Evolutionary conservation across 2,888 invertebrate species (phyloP), one percentile per base, ranked within the genome.

Genomic region (Drosophila nr. perissopoda): DNA sequence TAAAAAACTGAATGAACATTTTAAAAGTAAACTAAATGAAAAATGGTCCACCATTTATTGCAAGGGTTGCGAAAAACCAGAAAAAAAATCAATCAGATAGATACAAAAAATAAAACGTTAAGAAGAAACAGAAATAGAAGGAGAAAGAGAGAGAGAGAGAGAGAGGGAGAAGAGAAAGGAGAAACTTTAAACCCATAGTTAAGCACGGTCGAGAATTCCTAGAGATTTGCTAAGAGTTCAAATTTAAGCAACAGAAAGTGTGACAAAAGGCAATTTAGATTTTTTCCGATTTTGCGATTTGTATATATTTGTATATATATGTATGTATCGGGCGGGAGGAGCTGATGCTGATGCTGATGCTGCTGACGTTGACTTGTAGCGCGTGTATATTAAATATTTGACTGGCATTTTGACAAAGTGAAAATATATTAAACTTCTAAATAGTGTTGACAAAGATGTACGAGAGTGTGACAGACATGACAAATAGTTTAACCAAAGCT

Each of bases 401-500:
- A 83, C 70, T 64, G 73, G 73, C 78, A 64, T 82, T 83, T 82
- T 78, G 73, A 71, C 79, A 87, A 70, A 75, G 78, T 81, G 77
- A 75, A 87, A 90, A 90, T 77, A 87, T 87, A 90, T 91, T 86
- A 83, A 90, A 82, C 80, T 89, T 86, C 74, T 82, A 83, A 82
- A 84, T 90, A 82, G 83, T 89, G 90, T 89, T 91, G 91, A 91
- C 91, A 91, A 89, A 87, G 91, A 91, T 90, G 89, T 89, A 91
- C 87, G 83, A 83, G 79, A 77, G 72, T 82, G 82, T 83, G 89
- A 89, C 84, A 86, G 89, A 87, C 87, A 78, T 89, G 87, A 86
- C 86, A 86, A 86, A 86, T 89, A 89, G 87, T 86, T 89, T 60
- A 42, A 64, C 56, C 48, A 42, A 45, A 38, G 69, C 48, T 56